Percentiles rank a stretch among this genome's conserved stretches.
These are phyloP conservation scores for Heteractis magnifica DNA, from an alignment of 92 coral and sea anemone genomes.

Conservation along the genomic window DNA sequence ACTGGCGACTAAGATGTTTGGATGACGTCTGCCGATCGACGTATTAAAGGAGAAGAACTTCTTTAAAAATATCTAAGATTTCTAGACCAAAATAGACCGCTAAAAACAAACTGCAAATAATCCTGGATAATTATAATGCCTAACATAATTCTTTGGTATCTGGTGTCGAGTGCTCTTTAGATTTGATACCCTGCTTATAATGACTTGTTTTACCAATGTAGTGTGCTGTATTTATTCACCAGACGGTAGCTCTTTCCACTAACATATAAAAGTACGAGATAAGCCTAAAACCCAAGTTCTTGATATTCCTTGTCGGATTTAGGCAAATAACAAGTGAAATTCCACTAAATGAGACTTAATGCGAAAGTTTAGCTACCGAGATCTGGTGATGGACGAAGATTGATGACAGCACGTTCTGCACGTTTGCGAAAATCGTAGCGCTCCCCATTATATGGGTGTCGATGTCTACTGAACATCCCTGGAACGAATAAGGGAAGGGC, in stretches of 20 bases:
- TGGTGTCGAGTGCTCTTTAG: slow-evolving; percentile 16
- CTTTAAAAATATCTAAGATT: not conserved
- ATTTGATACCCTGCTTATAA: not conserved
- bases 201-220: not conserved
- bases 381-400: slow-evolving; percentile 23
- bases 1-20: not conserved
- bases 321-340: not conserved
- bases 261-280: not conserved
- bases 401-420: slow-evolving; percentile 3
- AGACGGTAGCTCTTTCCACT: not conserved
- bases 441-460: not conserved
- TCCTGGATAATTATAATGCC: slow-evolving; percentile 1
- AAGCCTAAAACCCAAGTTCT: not conserved
- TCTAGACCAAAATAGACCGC: slow-evolving; percentile 6
- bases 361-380: slow-evolving; percentile 1
- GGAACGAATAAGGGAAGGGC: not conserved
- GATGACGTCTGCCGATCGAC: not conserved
- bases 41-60: not conserved
- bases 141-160: not conserved
- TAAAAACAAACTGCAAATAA: slow-evolving; percentile 6
- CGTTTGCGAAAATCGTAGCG: not conserved
- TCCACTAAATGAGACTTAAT: not conserved
- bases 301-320: not conserved
- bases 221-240: not conserved
- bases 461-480: not conserved